A percentile compares a stretch with the other conserved stretches of the same genome.
Evolutionary conservation across 2,888 invertebrate genomes (phyloP).

Genomic region (Argyra leucocephala): DNA sequence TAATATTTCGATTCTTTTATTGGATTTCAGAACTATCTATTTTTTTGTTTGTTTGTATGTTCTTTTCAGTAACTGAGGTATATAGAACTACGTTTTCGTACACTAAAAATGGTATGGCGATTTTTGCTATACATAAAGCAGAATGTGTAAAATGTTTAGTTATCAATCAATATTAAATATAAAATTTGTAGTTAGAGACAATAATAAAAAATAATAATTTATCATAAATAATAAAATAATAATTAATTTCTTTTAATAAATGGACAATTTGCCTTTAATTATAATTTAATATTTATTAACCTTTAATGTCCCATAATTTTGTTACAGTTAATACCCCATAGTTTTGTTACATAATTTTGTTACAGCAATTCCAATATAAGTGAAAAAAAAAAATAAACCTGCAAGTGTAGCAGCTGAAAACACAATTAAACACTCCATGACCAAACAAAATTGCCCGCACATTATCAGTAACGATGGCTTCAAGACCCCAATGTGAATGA

Average conservation of each 20-base stretch:
- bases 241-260: background rate
- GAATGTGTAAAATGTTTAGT: no score
- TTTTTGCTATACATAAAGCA: no score
- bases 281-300: slow-evolving; percentile 18
- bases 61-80: no score
- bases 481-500: slow-evolving; percentile 80
- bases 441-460: slow-evolving; percentile 69
- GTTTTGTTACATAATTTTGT: no score
- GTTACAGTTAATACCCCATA: no score
- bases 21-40: no score
- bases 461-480: slow-evolving; percentile 77
- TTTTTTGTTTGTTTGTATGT: no score
- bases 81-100: no score
- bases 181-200: background rate
- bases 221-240: background rate
- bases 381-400: slow-evolving; percentile 70
- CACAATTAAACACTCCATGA: slow-evolving; percentile 56
- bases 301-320: slow-evolving; percentile 59
- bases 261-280: background rate
- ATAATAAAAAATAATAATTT: slow-evolving; percentile 7
- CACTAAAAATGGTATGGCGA: no score
- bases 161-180: background rate
- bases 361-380: slow-evolving; percentile 68
- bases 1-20: no score
- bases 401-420: slow-evolving; percentile 65